These are phyloP conservation scores for Clostera curtula DNA, from an alignment of 2,888 invertebrate species.

Conservation along the genomic window DNA sequence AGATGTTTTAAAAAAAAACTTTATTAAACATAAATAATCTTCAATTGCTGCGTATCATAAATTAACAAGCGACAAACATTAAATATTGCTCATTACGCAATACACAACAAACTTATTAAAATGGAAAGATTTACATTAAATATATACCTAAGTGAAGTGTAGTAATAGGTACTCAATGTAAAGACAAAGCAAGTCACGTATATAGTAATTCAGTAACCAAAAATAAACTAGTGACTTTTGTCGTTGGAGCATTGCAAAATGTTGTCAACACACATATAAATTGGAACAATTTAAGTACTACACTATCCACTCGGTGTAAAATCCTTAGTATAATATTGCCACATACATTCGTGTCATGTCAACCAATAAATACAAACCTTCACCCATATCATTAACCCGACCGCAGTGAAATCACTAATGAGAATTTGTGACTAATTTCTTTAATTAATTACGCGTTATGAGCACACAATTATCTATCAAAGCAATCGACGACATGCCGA, in stretches of 20 bases:
- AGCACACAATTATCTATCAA: no score
- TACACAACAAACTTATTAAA: conserved; percentile 1
- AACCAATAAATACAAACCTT: conserved; percentile 33
- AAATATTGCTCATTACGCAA: background rate
- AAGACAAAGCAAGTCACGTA: no score
- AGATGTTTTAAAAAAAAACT: no score
- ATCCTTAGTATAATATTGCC: no score
- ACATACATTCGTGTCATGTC: conserved; percentile 17
- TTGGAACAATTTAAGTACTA: conserved; percentile 12
- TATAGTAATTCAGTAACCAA: no score
- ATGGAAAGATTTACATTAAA: no score
- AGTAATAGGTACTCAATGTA: no score
- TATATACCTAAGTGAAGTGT: no score
- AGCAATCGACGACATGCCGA: no score
- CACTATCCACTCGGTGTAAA: conserved; percentile 1
- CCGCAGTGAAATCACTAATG: conserved; percentile 12
- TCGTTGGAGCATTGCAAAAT: no score
- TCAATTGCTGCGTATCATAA: conserved; percentile 9
- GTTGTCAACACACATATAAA: conserved; percentile 9
- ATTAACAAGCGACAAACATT: conserved; percentile 6
- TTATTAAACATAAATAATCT: conserved; percentile 29
- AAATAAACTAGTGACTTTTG: no score
- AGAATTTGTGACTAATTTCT: conserved; percentile 16
- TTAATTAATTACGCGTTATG: no score
- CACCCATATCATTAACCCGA: conserved; percentile 26